Conservation (phyloP, 2,113 vertebrate genomes). For the Nesospiza acunhae region DNA sequence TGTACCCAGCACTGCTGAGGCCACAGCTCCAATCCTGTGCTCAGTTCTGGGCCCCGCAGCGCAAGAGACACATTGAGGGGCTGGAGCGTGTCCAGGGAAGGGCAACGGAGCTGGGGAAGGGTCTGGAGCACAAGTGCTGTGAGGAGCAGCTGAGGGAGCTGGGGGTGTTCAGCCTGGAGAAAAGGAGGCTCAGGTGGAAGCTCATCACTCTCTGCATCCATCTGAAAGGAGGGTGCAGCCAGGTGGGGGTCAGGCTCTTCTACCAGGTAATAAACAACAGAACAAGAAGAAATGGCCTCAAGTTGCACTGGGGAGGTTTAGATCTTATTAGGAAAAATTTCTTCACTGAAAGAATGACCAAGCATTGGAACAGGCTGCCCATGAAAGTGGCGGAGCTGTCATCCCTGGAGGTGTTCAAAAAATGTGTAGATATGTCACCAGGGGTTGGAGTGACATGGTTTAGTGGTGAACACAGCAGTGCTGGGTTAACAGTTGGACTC, state of each 20-base stretch:
- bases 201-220: rapidly evolving
- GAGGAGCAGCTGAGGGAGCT: neutral
- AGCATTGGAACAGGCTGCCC: neutral
- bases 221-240: neutral
- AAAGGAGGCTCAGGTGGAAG: neutral
- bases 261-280: rapidly evolving
- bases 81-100: neutral
- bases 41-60: neutral
- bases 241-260: rapidly evolving
- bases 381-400: neutral
- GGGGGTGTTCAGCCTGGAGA: neutral
- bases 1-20: neutral
- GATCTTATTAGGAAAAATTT: neutral
- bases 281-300: neutral
- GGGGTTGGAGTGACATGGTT: neutral
- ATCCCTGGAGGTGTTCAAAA: neutral
- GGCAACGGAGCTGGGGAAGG: neutral
- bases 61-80: neutral
- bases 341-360: neutral
- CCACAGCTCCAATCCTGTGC: neutral
- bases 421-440: neutral
- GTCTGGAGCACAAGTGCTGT: neutral
- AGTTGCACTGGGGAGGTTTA: neutral
- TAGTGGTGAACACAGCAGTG: neutral
- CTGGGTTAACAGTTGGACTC: neutral